Conservation (phyloP, 2,113 vertebrate genomes). For the Neodontobutis hainanensis region DNA sequence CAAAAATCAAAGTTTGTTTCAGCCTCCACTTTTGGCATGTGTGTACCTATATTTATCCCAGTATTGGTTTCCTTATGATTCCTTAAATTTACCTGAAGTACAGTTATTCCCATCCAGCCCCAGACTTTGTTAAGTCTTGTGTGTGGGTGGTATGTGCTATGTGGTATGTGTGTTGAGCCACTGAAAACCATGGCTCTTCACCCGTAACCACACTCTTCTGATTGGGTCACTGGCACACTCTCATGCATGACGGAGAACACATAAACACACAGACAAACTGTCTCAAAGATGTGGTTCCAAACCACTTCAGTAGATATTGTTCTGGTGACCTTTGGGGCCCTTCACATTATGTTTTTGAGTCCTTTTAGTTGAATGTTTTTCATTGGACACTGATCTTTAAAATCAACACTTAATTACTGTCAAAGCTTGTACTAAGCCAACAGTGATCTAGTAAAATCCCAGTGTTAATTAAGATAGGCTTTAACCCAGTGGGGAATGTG, state of each 20-base stretch:
- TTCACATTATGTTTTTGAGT: slow-evolving; percentile 4
- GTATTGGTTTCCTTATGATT: slow-evolving; percentile 12
- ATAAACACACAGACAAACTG: slow-evolving; percentile 48
- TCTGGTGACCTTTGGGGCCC: slow-evolving; percentile 37
- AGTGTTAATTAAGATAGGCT: slow-evolving; percentile 62
- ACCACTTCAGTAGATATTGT: slow-evolving; percentile 49
- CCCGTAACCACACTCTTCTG: slow-evolving; percentile 58
- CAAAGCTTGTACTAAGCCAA: slow-evolving; percentile 47
- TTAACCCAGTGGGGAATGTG: slow-evolving; percentile 48
- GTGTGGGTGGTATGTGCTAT: neutral
- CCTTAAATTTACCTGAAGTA: slow-evolving; percentile 7
- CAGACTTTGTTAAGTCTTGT: slow-evolving; percentile 33
- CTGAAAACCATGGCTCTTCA: slow-evolving; percentile 61
- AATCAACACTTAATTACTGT: slow-evolving; percentile 47
- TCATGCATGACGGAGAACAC: slow-evolving; percentile 60
- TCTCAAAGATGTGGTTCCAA: slow-evolving; percentile 52
- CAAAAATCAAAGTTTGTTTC: slow-evolving; percentile 25
- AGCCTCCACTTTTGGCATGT: neutral
- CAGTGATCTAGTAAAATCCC: slow-evolving; percentile 57
- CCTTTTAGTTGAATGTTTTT: neutral
- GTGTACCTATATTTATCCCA: slow-evolving; percentile 28
- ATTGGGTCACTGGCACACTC: slow-evolving; percentile 63
- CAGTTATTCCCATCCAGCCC: slow-evolving; percentile 27
- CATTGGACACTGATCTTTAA: neutral
- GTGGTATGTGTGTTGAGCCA: slow-evolving; percentile 16